Base-by-base conservation (phyloP, 1,140 invertebrate species). In the Globodera ellingtonae region DNA sequence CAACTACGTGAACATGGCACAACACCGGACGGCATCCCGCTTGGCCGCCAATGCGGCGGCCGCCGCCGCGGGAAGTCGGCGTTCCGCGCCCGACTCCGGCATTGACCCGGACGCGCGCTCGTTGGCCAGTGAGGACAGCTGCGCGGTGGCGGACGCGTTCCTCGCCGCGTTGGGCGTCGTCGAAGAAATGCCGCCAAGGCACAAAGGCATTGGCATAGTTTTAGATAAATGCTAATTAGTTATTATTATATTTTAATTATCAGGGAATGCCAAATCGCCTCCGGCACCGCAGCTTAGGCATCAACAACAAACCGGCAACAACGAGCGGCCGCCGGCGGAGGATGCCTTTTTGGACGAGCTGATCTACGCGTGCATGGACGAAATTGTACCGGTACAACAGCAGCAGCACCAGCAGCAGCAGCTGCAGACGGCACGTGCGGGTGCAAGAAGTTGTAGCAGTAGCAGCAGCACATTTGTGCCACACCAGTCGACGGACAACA, bases 41-140 rank as follows among this genome's bases (percentile, higher is more conserved):
- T 52, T 56, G 46, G 65, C 56, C 46, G 46, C 24, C 21, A 59
- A 15, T 65, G 13, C 24, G 5, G 67, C 79, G 1, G 35, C 35
- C 35, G 35, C 35, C 6, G 62, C 50, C 15, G 50, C 52, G 18
- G 35, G 66, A 15, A 71, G 52, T 47, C 65, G 79, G 5, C 65
- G 86, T 56, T 86, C 84, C 9, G 85, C 86, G 66, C 81, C 79
- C 24, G 85, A 86, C 69, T 86, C 85, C 0, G 85, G 85, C 50
- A 86, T 87, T 56, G 85, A 86, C 79, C 81, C 86, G n/a, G 85
- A 86, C 75, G 80, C 72, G n/a, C 65, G 84, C 15, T 87, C 86
- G 6, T 82, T 88, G 18, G 79, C 67, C 35, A 86, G 81, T 46
- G 80, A 84, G 4, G 80, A 87, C 35, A 86, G 67, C n/a, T 70